Evolutionary conservation across 2,797 vertebrate genomes (phyloP), one percentile per base, ranked within the genome.

Genomic region (Pampus argenteus): DNA sequence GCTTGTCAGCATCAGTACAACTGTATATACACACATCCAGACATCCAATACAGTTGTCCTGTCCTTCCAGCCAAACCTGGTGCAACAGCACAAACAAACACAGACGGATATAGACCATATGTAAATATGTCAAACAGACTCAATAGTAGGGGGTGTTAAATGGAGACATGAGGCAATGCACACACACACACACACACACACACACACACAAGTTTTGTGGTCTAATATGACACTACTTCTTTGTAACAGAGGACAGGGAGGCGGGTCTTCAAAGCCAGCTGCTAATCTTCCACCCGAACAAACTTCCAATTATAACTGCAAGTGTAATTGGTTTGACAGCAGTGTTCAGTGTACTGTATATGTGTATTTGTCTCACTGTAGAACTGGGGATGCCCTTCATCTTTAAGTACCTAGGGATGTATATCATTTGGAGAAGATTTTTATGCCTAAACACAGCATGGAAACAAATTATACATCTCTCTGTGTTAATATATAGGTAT

Each of bases 1-100:
- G 79, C 85, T 84, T 81, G 86, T 82, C 85, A 66, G 76, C 82
- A 79, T 86, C 85, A 79, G 86, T 82, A 76, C 81, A 79, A 81
- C 76, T 79, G 68, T 78, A 73, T 69, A 71, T 6, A 44, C 74
- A 86, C 79, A 86, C 77, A 81, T 74, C 66, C 66, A 84, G 84
- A 87, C 87, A 91, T 59, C 78, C 79, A 71, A 86, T 84, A 87
- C 81, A 79, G 75, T 64, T 36, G 69, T 74, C 67, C 61, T 44
- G 76, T 77, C 64, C 59, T 81, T 34, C 58, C 55, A 73, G 70
- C 65, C 76, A 82, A 85, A 89, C 66, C 31, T 55, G 2, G 74
- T 56, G 64, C 76, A 82, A 64, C 83, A 81, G 69, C 70, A 68
- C 78, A 90, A 90, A 90, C 83, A 89, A 88, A 81, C 59, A 51